Percentiles rank a stretch among this genome's conserved stretches.
These are phyloP conservation scores for Cherax quadricarinatus DNA, from an alignment of 1,140 invertebrate species.

Conservation along the genomic window DNA sequence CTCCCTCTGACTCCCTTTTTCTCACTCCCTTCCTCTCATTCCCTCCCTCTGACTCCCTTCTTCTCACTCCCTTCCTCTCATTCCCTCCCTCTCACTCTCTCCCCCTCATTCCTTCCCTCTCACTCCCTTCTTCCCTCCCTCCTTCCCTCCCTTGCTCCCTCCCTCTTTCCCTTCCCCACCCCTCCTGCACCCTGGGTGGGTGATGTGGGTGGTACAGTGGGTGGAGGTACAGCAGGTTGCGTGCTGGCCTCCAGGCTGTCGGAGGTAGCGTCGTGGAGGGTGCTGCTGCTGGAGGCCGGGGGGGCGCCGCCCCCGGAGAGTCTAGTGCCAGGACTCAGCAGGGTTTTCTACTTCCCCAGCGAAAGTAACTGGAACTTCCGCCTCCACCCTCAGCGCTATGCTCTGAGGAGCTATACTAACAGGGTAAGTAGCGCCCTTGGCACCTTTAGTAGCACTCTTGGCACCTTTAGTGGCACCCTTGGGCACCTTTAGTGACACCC, in stretches of 20 bases:
- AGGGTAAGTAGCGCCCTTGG: constrained; percentile 19
- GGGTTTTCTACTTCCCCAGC: constrained; percentile 44
- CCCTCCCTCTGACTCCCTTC: not conserved
- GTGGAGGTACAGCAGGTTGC: constrained; percentile 20
- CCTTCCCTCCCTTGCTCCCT: not conserved
- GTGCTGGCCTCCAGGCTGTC: constrained; percentile 10
- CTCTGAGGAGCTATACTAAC: constrained; percentile 22
- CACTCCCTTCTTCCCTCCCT: not conserved
- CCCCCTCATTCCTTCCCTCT: not conserved
- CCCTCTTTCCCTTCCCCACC: not conserved
- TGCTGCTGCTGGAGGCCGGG: constrained; percentile 37
- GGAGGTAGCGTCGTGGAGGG: constrained; percentile 32
- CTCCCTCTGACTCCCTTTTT: no score
- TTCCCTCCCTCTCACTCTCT: no score
- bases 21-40: not conserved
- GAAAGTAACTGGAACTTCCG: constrained; percentile 8
- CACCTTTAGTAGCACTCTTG: not conserved
- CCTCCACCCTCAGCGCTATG: constrained; percentile 33
- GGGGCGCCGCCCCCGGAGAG: constrained; percentile 23
- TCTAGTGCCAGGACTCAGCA: constrained; percentile 25
- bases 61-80: not conserved
- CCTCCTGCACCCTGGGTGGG: not conserved
- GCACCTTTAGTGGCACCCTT: not conserved
- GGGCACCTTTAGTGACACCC: no score
- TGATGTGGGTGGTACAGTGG: constrained; percentile 2